Evolutionary conservation across 2,113 vertebrate genomes (phyloP).

Genomic region (Alaudala cheleensis): DNA sequence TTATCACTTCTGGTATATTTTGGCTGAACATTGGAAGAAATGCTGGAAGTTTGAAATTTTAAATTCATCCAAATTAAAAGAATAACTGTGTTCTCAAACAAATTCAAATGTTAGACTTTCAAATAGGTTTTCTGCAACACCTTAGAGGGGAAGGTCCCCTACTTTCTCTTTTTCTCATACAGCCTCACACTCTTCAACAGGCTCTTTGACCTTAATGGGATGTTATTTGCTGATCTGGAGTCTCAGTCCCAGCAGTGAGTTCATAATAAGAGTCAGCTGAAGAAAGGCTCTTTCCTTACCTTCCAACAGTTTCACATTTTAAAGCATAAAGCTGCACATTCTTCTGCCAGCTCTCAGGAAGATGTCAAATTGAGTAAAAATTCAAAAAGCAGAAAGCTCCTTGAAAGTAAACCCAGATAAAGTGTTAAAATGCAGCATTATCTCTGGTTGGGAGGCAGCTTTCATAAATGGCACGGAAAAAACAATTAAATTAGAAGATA

Average conservation of each 20-base stretch:
- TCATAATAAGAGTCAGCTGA: conserved; percentile 34
- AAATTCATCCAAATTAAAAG: background rate
- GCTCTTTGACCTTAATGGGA: conserved; percentile 31
- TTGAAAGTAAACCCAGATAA: conserved; percentile 24
- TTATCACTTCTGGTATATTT: conserved; percentile 29
- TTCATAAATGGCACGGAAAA: background rate
- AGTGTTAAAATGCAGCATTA: conserved; percentile 20
- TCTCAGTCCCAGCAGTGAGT: conserved; percentile 20
- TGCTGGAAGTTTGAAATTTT: background rate
- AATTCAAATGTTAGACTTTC: conserved; percentile 28
- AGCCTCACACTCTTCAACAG: background rate
- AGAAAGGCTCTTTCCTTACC: conserved; percentile 11
- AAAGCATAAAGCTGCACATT: background rate
- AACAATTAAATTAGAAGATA: conserved; percentile 55
- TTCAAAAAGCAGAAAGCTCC: conserved; percentile 17
- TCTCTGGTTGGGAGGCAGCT: background rate
- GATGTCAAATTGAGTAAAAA: conserved; percentile 40
- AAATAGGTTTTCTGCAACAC: background rate
- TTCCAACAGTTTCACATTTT: background rate
- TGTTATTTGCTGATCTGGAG: conserved; percentile 10
- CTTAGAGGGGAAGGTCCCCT: background rate
- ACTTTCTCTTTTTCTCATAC: background rate
- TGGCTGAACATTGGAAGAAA: conserved; percentile 8
- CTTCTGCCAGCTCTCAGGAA: conserved; percentile 32
- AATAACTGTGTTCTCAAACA: background rate